Base-by-base conservation (phyloP, 2,797 vertebrate genomes). In the Oreochromis mossambicus region DNA sequence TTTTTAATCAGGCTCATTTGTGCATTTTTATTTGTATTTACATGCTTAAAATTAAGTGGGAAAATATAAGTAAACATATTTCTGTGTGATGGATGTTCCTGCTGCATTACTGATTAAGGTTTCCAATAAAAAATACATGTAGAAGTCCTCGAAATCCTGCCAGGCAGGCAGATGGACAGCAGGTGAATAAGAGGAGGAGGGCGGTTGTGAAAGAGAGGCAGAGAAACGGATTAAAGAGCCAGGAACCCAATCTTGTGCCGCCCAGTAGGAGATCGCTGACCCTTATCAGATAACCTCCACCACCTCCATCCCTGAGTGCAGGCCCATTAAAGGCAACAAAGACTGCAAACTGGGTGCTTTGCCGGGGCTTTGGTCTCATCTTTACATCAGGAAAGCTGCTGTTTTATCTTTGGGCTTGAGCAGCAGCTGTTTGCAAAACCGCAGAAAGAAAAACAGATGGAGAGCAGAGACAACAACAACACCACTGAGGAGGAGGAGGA, bases 261-360 rank as follows among this genome's bases (percentile, higher is more conserved):
- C 90, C 56, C 88, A 51, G 86, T 86, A 52, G 90, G 85, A 88
- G 93, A 80, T 84, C 58, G 2, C 58, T 77, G 85, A 83, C 83
- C 80, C 81, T 81, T 83, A 92, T 94, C 94, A 82, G 83, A 83
- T 95, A 79, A 89, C 93, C 77, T 14, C 68, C 55, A 63, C 10
- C 70, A 34, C 70, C 55, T 55, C 11, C 51, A 32, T 41, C 78
- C 19, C 38, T 43, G 24, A 55, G 77, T 3, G 5, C 68, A 17
- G 58, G 56, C 12, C 36, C 48, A 5, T 12, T 63, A 61, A 79
- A 77, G 79, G 43, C 63, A 21, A 90, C 85, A 82, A 77, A 87
- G 38, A 34, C 2, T 3, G 43, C 3, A 14, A 79, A 2, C 77
- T 8, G 79, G n/a, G 19, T 10, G 55, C 48, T 61, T 38, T 43